Conservation (phyloP, 2,113 vertebrate genomes). For the Saguinus midas region DNA sequence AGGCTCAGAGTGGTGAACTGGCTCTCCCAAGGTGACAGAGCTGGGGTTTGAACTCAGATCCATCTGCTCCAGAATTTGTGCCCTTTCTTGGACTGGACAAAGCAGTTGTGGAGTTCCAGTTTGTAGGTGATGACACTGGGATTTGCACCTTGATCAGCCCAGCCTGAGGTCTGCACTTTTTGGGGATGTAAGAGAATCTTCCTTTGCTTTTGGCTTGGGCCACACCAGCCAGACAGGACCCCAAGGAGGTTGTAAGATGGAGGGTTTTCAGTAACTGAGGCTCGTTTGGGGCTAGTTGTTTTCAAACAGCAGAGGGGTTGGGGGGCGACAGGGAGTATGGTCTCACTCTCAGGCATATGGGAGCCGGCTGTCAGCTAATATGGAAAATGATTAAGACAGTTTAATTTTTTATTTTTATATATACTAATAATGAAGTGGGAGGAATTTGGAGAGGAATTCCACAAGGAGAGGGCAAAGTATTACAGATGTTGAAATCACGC, state of each 20-base stretch:
- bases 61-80: background rate
- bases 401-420: constrained; percentile 72
- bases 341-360: constrained; percentile 76
- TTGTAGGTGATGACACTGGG: background rate
- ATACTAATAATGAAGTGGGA: constrained; percentile 66
- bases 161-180: background rate
- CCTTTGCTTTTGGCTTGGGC: background rate
- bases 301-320: constrained; percentile 38
- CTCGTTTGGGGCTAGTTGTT: constrained; percentile 59
- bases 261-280: constrained; percentile 61
- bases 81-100: background rate
- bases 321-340: constrained; percentile 29
- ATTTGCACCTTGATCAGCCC: background rate
- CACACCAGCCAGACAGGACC: background rate
- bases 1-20: background rate
- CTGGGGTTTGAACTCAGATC: background rate
- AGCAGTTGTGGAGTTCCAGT: background rate
- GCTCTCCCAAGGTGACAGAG: background rate
- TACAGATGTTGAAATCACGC: constrained; percentile 71
- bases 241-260: background rate
- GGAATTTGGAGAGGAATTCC: constrained; percentile 55
- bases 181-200: background rate
- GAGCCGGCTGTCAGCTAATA: constrained; percentile 71
- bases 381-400: constrained; percentile 78
- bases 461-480: constrained; percentile 35